Percentiles rank a stretch among this genome's conserved stretches.
Evolutionary conservation across 1,140 invertebrate species (phyloP).

Genomic region (Lepidurus apus): DNA sequence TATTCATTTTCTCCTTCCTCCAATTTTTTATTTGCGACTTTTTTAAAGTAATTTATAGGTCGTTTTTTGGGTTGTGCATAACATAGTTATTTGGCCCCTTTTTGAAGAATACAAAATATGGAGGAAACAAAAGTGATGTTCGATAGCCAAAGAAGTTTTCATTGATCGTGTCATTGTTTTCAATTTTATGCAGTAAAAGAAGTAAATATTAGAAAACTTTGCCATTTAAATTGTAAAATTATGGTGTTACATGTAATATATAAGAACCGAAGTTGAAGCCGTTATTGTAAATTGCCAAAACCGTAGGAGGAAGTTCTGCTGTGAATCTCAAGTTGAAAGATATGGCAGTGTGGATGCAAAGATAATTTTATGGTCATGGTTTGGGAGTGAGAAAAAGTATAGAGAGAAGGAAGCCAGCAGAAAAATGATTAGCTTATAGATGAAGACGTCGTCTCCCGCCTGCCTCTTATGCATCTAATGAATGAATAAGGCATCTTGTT

Average conservation of each 20-base stretch:
- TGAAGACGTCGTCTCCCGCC: conserved; percentile 20
- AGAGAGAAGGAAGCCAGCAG: not conserved
- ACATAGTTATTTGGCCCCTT: conserved; percentile 7
- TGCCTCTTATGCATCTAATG: conserved; percentile 21
- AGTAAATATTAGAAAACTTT: too few species aligned
- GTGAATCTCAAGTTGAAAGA: not conserved
- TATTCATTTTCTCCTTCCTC: not conserved
- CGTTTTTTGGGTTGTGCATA: conserved; percentile 14
- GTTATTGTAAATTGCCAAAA: not conserved
- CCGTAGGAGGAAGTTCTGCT: conserved; percentile 5
- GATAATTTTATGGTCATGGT: conserved; percentile 22
- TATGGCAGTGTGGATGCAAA: not conserved
- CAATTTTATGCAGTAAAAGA: too few species aligned
- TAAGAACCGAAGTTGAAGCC: not conserved
- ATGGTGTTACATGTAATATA: not conserved
- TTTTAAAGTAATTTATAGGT: not conserved
- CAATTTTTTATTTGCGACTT: not conserved
- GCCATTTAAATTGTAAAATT: too few species aligned
- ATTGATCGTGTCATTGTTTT: too few species aligned
- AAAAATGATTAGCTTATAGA: conserved; percentile 20
- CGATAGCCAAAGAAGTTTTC: too few species aligned
- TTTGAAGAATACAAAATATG: not conserved
- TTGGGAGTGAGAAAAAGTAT: not conserved
- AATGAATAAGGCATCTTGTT: conserved; percentile 19
- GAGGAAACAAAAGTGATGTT: not conserved